Evolutionary conservation across 2,797 vertebrate genomes (phyloP).

Genomic region (Ispidina lecontei): DNA sequence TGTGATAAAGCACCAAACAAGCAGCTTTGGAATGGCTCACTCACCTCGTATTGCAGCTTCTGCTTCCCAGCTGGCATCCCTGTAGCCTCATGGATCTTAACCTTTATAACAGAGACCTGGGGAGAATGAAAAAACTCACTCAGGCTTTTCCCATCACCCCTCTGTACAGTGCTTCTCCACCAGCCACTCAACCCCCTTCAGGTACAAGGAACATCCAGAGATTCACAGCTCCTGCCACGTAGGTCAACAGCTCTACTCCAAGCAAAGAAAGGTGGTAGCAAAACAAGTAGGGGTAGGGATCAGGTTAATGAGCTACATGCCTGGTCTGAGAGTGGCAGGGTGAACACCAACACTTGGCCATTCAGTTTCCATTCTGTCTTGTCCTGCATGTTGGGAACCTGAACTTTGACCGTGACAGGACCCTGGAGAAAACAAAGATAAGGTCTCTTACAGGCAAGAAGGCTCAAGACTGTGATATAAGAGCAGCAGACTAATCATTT

Average conservation of each 20-base stretch:
- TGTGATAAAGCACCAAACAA: background rate
- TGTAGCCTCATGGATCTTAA: conserved; percentile 98
- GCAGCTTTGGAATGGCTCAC: background rate
- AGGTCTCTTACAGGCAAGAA: background rate
- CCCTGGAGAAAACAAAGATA: conserved; percentile 77
- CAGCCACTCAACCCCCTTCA: background rate
- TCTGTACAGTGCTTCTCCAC: background rate
- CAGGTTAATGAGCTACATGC: conserved; percentile 64
- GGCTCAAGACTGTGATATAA: background rate
- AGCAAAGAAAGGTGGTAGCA: background rate
- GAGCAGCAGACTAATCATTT: background rate
- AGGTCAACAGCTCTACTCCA: background rate
- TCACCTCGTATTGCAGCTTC: conserved; percentile 96
- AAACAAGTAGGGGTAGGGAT: background rate
- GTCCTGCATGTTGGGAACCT: conserved; percentile 99
- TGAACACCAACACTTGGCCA: conserved; percentile 95
- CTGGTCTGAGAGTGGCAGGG: conserved; percentile 96
- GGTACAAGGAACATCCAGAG: background rate
- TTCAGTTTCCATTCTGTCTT: conserved; percentile 98
- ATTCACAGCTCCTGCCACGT: background rate
- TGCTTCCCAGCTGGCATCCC: conserved; percentile 99
- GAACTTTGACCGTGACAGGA: conserved; percentile 94
- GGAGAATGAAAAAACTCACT: conserved; percentile 8
- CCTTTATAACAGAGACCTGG: conserved; percentile 98
- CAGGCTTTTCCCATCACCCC: background rate